These are phyloP conservation scores for Cydia amplana DNA, from an alignment of 1,140 invertebrate genomes.

Conservation along the genomic window DNA sequence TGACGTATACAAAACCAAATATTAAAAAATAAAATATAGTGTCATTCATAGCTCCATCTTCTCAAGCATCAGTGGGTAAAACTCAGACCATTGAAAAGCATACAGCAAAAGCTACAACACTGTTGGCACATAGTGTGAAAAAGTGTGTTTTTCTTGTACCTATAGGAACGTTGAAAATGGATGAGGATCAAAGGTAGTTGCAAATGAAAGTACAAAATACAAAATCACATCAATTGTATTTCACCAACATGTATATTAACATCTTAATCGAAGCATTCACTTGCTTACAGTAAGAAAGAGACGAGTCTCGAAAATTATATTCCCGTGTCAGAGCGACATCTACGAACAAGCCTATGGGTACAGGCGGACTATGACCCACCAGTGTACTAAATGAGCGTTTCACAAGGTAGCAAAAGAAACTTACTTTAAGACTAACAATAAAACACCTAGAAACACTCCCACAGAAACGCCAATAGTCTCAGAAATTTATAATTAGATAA, in stretches of 20 bases:
- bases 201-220: constrained; percentile 64
- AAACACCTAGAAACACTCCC: constrained; percentile 32
- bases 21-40: no score
- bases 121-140: no score
- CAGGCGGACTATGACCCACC: constrained; percentile 67
- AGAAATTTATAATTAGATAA: background rate
- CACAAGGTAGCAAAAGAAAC: constrained; percentile 26
- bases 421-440: constrained; percentile 36
- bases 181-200: constrained; percentile 9
- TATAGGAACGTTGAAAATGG: background rate
- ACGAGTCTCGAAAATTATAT: constrained; percentile 64
- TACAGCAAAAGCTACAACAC: no score
- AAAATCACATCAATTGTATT: constrained; percentile 80
- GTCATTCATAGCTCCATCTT: no score
- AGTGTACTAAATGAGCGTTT: constrained; percentile 61
- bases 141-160: no score
- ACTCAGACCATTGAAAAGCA: no score
- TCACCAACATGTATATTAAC: constrained; percentile 78
- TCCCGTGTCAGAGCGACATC: constrained; percentile 57
- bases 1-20: no score
- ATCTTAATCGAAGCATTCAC: constrained; percentile 75
- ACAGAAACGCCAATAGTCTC: constrained; percentile 2
- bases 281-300: constrained; percentile 74
- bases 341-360: constrained; percentile 71
- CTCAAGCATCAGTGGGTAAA: no score